Evolutionary conservation across 2,888 invertebrate genomes (phyloP), one percentile per base, ranked within the genome.

Genomic region (Napeogenes sylphis): DNA sequence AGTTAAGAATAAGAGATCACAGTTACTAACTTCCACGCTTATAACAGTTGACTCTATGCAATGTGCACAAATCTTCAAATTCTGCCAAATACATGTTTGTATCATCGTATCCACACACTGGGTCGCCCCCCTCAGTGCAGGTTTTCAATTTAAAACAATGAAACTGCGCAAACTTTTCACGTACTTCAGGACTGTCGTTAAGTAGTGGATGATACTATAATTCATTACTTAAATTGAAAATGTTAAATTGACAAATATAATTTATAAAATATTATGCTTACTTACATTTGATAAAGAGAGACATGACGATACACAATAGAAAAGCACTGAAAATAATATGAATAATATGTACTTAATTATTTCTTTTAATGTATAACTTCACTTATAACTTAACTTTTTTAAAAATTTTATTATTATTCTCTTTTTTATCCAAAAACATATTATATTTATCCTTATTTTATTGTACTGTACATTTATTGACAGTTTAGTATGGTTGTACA

Each of bases 41-140:
- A 0, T 66, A 5, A 64, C 86, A 86, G 62, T 85, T 86, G 2
- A 70, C 71, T 51, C 71, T 73, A 56, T 79, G 74, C 46, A 84
- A 61, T 0, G 72, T 73, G 59, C 86, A 86, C 13, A 70, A 13
- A 55, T 82, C 77, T 10, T 70, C 75, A 62, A 86, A 86, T 33
- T 73, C 70, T 0, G 77, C 79, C 3, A 85, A 61, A 33, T 68
- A 69, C 0, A 64, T 57, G 0, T 45, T 55, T 0, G 35, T 10
- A 0, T 70, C 67, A 46, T 85, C 81, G 55, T 61, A 81, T 0
- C 78, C 85, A 57, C 85, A 85, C 0, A 81, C 75, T 59, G 70
- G 71, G 0, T 62, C 55, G 0, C 70, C 73, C 0, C 70, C 73
- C 0, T 56, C 58, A 0, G 65, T 67, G 59, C 85, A 85, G 0